Base-by-base conservation (phyloP, 2,888 invertebrate species). In the Endotricha flammealis region DNA sequence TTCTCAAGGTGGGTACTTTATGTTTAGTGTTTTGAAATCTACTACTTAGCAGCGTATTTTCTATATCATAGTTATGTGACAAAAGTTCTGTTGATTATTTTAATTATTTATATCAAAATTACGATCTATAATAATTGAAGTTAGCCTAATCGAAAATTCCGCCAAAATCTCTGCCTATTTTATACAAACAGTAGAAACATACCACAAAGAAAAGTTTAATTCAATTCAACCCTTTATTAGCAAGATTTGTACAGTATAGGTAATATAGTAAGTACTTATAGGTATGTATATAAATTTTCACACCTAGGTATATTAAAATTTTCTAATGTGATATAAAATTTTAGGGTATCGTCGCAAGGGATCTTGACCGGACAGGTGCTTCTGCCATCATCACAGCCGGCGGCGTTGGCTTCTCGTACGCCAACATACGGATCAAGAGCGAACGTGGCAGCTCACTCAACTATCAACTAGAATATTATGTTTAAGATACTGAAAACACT, bases 331-430 rank as follows among this genome's bases (percentile, higher is more conserved):
- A 4, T 16, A 4, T 16, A n/a, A n/a, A n/a, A 38, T 64, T 66
- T n/a, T 60, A 82, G 81, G 75, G 68, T 9, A 42, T 82, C 10
- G 53, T 81, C 38, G 75, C 59, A 4, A 57, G 72, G 40, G 82
- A 82, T 39, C 14, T 62, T 3, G 60, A 68, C 4, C 66, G 62
- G 28, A 55, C 68, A 0, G 52, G 48, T 4, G 72, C 54, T 2
- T 48, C 22, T 11, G 67, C 64, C 1, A 59, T 42, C 1, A 49
- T 81, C 27, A 81, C 79, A 6, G 71, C 80, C 0, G 81, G 81
- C 6, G 81, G 82, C 2, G 54, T 77, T 1, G 79, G 77, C 0
- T 64, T 38, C 36, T 41, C 66, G 1, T 82, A 53, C 38, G 69
- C 55, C 13, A 80, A 81, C 46, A 25, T 82, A 1, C 64, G 73